Evolutionary conservation across 2,888 invertebrate genomes (phyloP), one percentile per base, ranked within the genome.

Genomic region (Antitype chi): DNA sequence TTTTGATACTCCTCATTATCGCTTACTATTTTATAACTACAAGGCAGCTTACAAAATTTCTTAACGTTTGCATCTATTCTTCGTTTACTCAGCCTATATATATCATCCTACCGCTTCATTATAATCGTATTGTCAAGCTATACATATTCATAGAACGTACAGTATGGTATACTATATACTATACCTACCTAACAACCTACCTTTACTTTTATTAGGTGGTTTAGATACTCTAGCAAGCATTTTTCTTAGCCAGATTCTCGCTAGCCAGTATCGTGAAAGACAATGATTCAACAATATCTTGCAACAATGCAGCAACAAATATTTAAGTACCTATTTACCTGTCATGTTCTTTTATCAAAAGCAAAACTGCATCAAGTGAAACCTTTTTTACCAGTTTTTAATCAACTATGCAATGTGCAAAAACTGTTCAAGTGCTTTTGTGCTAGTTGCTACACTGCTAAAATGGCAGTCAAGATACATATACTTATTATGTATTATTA

Each of bases 231-330:
- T 43, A 5, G 5, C 5, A 53, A 43, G 6, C 64, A 25, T 23
- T 52, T 43, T 32, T 38, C 43, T 2, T 47, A n/a, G 7, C 72
- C 15, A 32, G 11, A 49, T 20, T 15, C 15, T 59, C 15, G 20
- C 9, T 32, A 8, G 4, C 23, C 38, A 43, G n/a, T 66, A 76
- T 76, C 5, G 13, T 76, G 32, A 3, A 52, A 64, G n/a, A 57
- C 55, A 74, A 82, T 82, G 59, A 38, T 53, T 76, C 47, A 76
- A 38, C 52, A 66, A 53, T 43, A 75, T 63, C n/a, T 57, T 23
- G 0, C 25, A 81, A 77, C 23, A 73, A 62, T 81, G 9, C 32
- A 17, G 49, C 49, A 49, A 49, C 6, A 52, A 52, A 52, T n/a
- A 38, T 20, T 74, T 2, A 25, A 59, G 11, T 59, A 47, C 13